Conservation (phyloP, 2,888 invertebrate species). For the Xiphydria camelus region DNA sequence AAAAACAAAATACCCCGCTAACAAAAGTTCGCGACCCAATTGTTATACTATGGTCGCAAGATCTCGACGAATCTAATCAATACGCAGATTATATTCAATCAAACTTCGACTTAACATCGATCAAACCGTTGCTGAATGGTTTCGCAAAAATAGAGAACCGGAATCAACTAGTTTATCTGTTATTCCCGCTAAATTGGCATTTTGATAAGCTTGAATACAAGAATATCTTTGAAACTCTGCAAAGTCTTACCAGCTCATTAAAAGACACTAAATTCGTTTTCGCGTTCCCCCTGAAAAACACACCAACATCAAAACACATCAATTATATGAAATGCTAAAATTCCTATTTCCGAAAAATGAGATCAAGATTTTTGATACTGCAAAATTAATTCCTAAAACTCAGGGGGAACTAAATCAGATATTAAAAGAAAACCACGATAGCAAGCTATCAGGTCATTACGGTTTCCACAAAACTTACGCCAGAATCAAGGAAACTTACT, state of each 20-base stretch:
- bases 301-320: slow-evolving; percentile 7
- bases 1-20: slow-evolving; percentile 4
- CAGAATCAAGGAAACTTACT: too few species aligned
- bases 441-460: slow-evolving; percentile 18
- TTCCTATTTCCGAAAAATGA: slow-evolving; percentile 12
- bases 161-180: slow-evolving; percentile 3
- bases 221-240: slow-evolving; percentile 18
- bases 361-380: slow-evolving; percentile 6
- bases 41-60: slow-evolving; percentile 16
- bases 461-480: too few species aligned
- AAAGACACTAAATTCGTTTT: slow-evolving; percentile 7
- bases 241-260: too few species aligned
- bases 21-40: slow-evolving; percentile 9
- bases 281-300: slow-evolving; percentile 7
- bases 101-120: slow-evolving; percentile 6
- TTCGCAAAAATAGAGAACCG: slow-evolving; percentile 9
- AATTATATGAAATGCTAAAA: slow-evolving; percentile 10
- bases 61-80: slow-evolving; percentile 11
- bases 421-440: slow-evolving; percentile 10
- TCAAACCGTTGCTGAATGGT: slow-evolving; percentile 8
- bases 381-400: too few species aligned
- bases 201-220: slow-evolving; percentile 15
- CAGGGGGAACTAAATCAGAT: slow-evolving; percentile 13
- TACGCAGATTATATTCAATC: slow-evolving; percentile 1
- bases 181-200: slow-evolving; percentile 8